Evolutionary conservation across 2,113 vertebrate species (phyloP).

Genomic region (Pagrus major): DNA sequence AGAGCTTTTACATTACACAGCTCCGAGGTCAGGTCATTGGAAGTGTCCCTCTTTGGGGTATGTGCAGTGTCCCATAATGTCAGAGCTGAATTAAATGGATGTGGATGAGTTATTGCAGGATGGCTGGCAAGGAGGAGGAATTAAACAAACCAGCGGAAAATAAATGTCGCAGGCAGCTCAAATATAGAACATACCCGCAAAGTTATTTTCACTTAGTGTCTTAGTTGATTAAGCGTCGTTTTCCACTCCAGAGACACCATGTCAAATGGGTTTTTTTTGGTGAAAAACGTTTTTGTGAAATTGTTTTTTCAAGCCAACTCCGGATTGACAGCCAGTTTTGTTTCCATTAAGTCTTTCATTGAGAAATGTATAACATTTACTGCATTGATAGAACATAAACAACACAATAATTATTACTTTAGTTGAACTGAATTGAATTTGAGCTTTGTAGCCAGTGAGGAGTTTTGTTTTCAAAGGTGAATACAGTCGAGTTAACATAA

Average conservation of each 20-base stretch:
- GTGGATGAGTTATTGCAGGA: constrained; percentile 78
- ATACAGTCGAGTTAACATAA: neutral
- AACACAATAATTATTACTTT: neutral
- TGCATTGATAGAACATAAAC: neutral
- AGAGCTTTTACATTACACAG: constrained; percentile 60
- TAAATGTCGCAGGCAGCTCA: constrained; percentile 61
- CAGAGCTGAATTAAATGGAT: constrained; percentile 54
- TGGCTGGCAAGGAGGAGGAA: constrained; percentile 68
- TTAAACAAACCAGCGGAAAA: constrained; percentile 81
- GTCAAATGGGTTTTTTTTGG: constrained; percentile 19
- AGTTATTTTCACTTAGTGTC: constrained; percentile 65
- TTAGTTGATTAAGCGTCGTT: constrained; percentile 60
- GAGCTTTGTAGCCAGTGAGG: no score
- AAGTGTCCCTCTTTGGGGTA: constrained; percentile 47
- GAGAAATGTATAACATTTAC: neutral
- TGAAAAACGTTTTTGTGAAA: constrained; percentile 9
- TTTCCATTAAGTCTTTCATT: constrained; percentile 19
- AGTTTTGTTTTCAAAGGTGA: neutral
- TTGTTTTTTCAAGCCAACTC: constrained; percentile 8
- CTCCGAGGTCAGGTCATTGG: constrained; percentile 29
- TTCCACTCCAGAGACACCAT: constrained; percentile 52
- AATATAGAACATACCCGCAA: constrained; percentile 57
- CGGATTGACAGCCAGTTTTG: neutral
- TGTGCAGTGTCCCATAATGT: constrained; percentile 61
- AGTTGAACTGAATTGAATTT: no score